Base-by-base conservation (phyloP, 1,140 invertebrate species). In the Arctopsyche grandis region DNA sequence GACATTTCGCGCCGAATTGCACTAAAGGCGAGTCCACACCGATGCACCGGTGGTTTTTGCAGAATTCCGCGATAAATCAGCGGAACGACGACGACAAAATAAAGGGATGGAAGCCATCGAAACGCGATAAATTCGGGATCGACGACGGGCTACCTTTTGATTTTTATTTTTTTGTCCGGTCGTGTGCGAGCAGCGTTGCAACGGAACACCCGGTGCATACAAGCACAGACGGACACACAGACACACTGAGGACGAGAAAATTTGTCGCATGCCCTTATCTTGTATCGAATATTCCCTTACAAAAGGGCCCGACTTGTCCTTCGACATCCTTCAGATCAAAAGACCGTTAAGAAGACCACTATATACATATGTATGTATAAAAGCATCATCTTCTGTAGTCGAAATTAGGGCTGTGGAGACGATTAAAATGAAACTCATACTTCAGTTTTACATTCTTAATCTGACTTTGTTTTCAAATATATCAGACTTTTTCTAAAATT, bases 11-110 rank as follows among this genome's bases (percentile, higher is more conserved):
- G 29, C 29, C 29, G 29, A 4, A 38, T 38, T 38, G 29, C 29
- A 38, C 29, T 38, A 38, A 38, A 38, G 29, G 29, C 29, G 29
- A 1, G 29, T 38, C 29, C 29, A 38, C 29, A 38, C 29, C 29
- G 29, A 7, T 38, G 29, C 29, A 38, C 7, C 29, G 29, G 29
- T 7, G 29, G 29, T 16, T 60, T 60, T 60, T 60, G 56, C 16
- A 16, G 56, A 60, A 60, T 60, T 60, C 21, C 56, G 56, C 56
- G 56, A 60, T 60, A 60, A 60, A 60, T 60, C 56, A 60, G 56
- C 56, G 56, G 29, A 38, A 38, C 29, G 29, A 38, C 29, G 19
- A 7, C 16, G 56, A 16, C 56, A 60, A 60, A 19, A 60, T 21
- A 60, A 60, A 60, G 29, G 29, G 29, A 38, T 38, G 29, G 29